These are phyloP conservation scores for Pachycephala philippinensis DNA, from an alignment of 2,113 vertebrate species.

Conservation along the genomic window DNA sequence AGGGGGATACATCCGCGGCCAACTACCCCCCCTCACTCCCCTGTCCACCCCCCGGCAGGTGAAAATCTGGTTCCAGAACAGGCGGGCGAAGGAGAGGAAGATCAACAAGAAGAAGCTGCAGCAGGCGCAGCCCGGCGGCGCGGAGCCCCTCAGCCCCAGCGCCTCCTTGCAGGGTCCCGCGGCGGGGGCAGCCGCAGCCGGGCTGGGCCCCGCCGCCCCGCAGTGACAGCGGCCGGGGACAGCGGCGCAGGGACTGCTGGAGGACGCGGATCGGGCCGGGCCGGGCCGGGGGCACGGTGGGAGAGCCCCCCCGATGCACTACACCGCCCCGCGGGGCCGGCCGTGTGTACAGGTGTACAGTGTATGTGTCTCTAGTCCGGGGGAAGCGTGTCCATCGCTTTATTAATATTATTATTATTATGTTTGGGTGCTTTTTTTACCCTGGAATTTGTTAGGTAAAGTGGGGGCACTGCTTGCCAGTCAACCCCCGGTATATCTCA, in stretches of 20 bases:
- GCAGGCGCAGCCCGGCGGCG: conserved; percentile 65
- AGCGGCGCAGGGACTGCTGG: background rate
- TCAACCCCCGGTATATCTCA: conserved; percentile 24
- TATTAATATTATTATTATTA: conserved; percentile 53
- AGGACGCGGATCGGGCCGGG: background rate
- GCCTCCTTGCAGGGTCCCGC: conserved; percentile 63
- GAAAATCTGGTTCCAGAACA: conserved; percentile 84
- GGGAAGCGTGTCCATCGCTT: background rate
- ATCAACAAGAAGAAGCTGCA: conserved; percentile 81
- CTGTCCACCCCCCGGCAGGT: conserved; percentile 56
- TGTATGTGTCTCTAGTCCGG: conserved; percentile 1
- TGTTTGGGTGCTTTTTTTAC: background rate
- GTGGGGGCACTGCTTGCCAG: background rate
- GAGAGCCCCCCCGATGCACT: background rate
- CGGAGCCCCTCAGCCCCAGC: conserved; percentile 70
- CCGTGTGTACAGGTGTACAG: conserved; percentile 61
- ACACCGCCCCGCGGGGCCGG: background rate
- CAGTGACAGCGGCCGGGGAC: background rate
- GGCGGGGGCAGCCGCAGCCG: conserved; percentile 7
- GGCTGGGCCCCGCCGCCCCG: conserved; percentile 57
- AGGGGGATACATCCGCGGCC: too few relatives aligned
- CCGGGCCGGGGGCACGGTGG: background rate
- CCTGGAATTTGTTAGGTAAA: conserved; percentile 8
- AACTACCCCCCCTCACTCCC: background rate
- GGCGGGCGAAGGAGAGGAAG: conserved; percentile 80